These are phyloP conservation scores for Hyphantria cunea DNA, from an alignment of 1,140 invertebrate genomes.

Conservation along the genomic window DNA sequence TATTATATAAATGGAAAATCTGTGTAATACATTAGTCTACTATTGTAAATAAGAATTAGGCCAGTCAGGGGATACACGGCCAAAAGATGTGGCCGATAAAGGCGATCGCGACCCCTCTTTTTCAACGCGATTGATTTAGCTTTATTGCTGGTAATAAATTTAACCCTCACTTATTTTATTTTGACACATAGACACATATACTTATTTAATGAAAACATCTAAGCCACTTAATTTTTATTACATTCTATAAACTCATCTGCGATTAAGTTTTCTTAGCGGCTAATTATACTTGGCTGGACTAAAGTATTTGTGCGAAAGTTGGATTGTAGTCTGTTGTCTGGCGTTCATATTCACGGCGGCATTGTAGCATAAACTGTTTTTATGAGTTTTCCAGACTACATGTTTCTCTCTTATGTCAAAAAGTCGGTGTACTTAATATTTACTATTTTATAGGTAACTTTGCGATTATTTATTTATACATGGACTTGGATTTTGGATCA, in stretches of 20 bases:
- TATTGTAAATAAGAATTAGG: slow-evolving; percentile 50
- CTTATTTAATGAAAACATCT: slow-evolving; percentile 20
- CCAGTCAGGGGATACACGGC: slow-evolving; percentile 37
- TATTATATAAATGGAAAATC: too few relatives aligned
- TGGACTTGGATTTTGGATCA: too few relatives aligned
- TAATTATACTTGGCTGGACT: slow-evolving; percentile 11
- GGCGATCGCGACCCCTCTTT: slow-evolving; percentile 53
- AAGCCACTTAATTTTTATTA: slow-evolving; percentile 24
- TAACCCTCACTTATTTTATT: slow-evolving; percentile 41
- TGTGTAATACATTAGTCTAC: neutral
- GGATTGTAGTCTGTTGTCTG: slow-evolving; percentile 23
- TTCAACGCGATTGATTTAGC: slow-evolving; percentile 63
- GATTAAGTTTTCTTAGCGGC: slow-evolving; percentile 21
- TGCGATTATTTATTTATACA: too few relatives aligned
- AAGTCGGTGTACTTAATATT: too few relatives aligned
- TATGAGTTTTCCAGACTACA: slow-evolving; percentile 37
- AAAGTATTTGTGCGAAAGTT: slow-evolving; percentile 23
- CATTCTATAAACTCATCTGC: slow-evolving; percentile 12
- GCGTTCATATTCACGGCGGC: slow-evolving; percentile 17
- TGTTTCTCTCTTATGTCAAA: slow-evolving; percentile 4
- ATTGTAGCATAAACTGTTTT: slow-evolving; percentile 38
- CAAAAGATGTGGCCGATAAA: slow-evolving; percentile 50
- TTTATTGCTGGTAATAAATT: slow-evolving; percentile 71
- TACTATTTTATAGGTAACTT: too few relatives aligned
- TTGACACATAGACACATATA: slow-evolving; percentile 22